Percentiles rank a stretch among this genome's conserved stretches.
Evolutionary conservation across 2,113 vertebrate species (phyloP).

Genomic region (Ondatra zibethicus): DNA sequence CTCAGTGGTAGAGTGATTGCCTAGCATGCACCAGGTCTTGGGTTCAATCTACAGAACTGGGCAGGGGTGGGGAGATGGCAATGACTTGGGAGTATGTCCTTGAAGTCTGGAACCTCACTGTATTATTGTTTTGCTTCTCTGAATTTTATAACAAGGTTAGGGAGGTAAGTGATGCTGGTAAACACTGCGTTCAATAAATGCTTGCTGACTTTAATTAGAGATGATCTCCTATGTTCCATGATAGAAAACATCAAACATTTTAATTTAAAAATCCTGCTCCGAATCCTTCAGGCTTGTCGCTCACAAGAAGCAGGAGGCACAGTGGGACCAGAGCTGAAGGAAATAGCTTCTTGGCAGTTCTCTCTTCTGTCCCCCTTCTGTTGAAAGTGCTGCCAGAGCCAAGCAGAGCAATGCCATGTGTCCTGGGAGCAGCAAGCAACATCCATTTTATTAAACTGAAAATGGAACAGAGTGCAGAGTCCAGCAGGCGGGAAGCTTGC

Average conservation of each 20-base stretch:
- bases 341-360: constrained; percentile 61
- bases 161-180: background rate
- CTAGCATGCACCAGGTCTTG: background rate
- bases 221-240: background rate
- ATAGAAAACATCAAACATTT: constrained; percentile 59
- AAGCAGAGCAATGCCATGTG: constrained; percentile 54
- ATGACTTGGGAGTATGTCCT: background rate
- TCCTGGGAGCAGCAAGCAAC: constrained; percentile 55
- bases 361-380: constrained; percentile 53
- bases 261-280: constrained; percentile 43
- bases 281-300: constrained; percentile 13
- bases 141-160: constrained; percentile 38
- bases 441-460: constrained; percentile 68
- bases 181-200: constrained; percentile 20
- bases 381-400: constrained; percentile 43
- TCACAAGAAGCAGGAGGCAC: constrained; percentile 24
- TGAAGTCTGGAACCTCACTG: background rate
- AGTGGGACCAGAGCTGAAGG: background rate
- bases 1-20: background rate
- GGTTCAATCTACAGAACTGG: background rate
- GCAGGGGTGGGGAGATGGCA: background rate
- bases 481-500: constrained; percentile 18
- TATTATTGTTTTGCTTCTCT: constrained; percentile 4
- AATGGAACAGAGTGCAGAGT: constrained; percentile 61
- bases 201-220: constrained; percentile 61